A percentile compares a stretch with the other conserved stretches of the same genome.
Conservation (phyloP, 2,797 vertebrate genomes). For the Fistularia commersonii region DNA sequence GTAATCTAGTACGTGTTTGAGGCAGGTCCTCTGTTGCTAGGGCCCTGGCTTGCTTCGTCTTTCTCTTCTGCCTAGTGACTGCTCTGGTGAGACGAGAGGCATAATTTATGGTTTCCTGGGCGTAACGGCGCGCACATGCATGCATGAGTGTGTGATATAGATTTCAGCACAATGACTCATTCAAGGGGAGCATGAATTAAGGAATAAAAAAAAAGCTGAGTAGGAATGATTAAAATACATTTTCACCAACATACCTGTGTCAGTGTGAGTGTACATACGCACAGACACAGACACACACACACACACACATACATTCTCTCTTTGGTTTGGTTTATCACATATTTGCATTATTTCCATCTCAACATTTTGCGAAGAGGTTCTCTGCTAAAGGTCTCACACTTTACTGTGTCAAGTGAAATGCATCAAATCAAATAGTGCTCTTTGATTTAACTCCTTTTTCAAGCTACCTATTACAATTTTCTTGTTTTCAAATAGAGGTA, state of each 20-base stretch:
- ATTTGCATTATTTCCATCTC: slow-evolving; percentile 39
- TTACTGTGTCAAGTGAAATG: slow-evolving; percentile 29
- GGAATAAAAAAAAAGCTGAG: slow-evolving; percentile 17
- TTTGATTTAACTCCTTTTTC: too few species aligned
- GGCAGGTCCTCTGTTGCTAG: slow-evolving; percentile 59
- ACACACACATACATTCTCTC: slow-evolving; percentile 5
- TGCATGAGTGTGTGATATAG: slow-evolving; percentile 8
- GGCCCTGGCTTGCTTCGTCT: slow-evolving; percentile 54
- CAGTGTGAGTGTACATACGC: not conserved
- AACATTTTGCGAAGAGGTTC: slow-evolving; percentile 18
- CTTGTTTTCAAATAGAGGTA: too few species aligned
- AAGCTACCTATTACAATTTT: too few species aligned
- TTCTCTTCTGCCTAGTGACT: slow-evolving; percentile 65
- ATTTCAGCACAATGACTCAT: slow-evolving; percentile 43
- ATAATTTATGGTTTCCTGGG: slow-evolving; percentile 65
- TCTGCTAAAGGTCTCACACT: slow-evolving; percentile 11
- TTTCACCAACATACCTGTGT: slow-evolving; percentile 6
- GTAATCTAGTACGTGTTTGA: slow-evolving; percentile 11
- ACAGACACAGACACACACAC: not conserved
- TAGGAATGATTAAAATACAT: slow-evolving; percentile 13
- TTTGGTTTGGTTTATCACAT: too few species aligned
- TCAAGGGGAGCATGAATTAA: slow-evolving; percentile 22
- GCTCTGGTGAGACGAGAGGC: slow-evolving; percentile 46
- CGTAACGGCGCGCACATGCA: slow-evolving; percentile 24
- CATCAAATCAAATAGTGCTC: too few species aligned